Evolutionary conservation across 2,797 vertebrate genomes (phyloP), one percentile per base, ranked within the genome.

Genomic region (Anolis apletophallus): DNA sequence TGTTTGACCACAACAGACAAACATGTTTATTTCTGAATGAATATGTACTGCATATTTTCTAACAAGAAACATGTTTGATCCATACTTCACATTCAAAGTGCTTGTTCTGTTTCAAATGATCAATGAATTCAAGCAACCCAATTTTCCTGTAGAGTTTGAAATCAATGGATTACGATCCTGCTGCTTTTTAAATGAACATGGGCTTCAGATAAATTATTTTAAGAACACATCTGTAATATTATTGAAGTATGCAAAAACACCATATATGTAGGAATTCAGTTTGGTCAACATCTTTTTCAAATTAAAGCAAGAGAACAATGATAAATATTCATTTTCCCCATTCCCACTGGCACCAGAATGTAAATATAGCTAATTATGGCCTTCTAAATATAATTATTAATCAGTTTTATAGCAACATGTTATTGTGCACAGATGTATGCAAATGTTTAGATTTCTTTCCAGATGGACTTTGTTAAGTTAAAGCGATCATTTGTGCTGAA

Each of bases 341-440:
- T 93, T 95, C 14, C 26, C 74, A 90, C 40, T 59, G 67, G 46
- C 84, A 93, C n/a, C 55, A 94, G 87, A 88, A 94, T 91, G 36
- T 93, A 96, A 95, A 95, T 90, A 88, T n/a, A 93, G 61, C 40
- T 93, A 92, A 91, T 86, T 68, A 64, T 89, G 64, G 21, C 19
- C 82, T 94, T 87, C 40, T 92, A 92, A 94, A 90, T 86, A 78
- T 34, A 93, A 90, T 90, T 95, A 94, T 94, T 93, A 95, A 94
- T 95, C 91, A 88, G 59, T 92, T 95, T 91, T 94, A 61, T 88
- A 93, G 59, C 74, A 92, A 90, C 55, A 85, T 90, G 36, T 92
- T 84, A 93, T 91, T 91, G 57, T 84, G 82, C 19, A 26, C 72
- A 87, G 88, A 93, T 91, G 88, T 87, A 94, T 89, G 73, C 61